A percentile compares a stretch with the other conserved stretches of the same genome.
phyloP scores from a whole-genome alignment of 2,888 invertebrate genomes.

The Acanthosoma haemorrhoidale region DNA sequence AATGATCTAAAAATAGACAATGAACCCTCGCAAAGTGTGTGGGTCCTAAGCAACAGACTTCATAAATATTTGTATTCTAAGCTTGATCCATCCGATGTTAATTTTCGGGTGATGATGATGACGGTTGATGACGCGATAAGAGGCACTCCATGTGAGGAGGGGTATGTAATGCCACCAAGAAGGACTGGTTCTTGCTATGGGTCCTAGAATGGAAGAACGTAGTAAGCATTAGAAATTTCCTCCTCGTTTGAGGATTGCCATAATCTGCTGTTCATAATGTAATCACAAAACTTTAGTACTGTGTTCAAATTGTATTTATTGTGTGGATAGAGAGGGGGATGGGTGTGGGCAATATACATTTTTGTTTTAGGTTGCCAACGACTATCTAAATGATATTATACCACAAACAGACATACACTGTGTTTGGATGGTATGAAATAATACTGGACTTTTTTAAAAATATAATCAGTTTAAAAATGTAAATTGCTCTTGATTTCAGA shows the following conservation, averaged over 20 bases:
- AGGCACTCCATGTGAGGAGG: slow-evolving; percentile 51
- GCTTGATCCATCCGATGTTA: slow-evolving; percentile 56
- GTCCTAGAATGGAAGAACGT: not conserved
- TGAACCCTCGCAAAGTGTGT: slow-evolving; percentile 56
- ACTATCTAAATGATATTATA: too few relatives aligned
- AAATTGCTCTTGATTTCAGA: too few relatives aligned
- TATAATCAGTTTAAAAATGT: too few relatives aligned
- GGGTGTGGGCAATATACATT: too few relatives aligned
- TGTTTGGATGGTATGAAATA: too few relatives aligned
- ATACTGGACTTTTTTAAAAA: too few relatives aligned
- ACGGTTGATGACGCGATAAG: slow-evolving; percentile 53
- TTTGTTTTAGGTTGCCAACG: too few relatives aligned
- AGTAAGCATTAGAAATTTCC: not conserved
- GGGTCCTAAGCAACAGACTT: slow-evolving; percentile 70
- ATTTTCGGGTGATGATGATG: slow-evolving; percentile 66
- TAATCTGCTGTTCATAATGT: not conserved
- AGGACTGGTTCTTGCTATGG: slow-evolving; percentile 15
- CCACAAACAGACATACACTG: too few relatives aligned
- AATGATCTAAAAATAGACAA: slow-evolving; percentile 67
- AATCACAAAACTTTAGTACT: not conserved
- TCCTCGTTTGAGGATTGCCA: not conserved
- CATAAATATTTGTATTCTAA: slow-evolving; percentile 67
- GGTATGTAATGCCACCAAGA: slow-evolving; percentile 9
- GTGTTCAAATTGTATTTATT: not conserved
- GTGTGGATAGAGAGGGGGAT: too few relatives aligned